Percentiles rank a stretch among this genome's conserved stretches.
Evolutionary conservation across 2,113 vertebrate genomes (phyloP).

Genomic region (Chaetodon trifascialis): DNA sequence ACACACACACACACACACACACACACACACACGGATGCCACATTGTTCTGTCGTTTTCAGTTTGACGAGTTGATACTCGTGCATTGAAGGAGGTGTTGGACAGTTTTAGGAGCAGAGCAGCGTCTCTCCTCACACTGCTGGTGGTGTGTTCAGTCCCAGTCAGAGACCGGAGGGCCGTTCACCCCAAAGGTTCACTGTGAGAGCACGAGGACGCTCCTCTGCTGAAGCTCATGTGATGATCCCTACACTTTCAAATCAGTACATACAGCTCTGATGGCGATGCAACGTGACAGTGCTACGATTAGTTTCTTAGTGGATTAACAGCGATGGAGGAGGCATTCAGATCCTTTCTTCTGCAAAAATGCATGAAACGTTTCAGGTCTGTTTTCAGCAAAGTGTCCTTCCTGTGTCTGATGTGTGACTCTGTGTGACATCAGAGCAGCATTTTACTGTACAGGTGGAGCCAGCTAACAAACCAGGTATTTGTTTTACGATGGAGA

Average conservation of each 20-base stretch:
- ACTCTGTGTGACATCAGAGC: too few relatives aligned
- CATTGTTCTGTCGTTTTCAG: background rate
- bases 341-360: too few relatives aligned
- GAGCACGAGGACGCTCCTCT: background rate
- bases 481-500: too few relatives aligned
- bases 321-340: too few relatives aligned
- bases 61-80: constrained; percentile 19
- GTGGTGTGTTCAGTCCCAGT: background rate
- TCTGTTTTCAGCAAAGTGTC: too few relatives aligned
- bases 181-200: constrained; percentile 46
- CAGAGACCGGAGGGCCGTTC: constrained; percentile 61
- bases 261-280: background rate
- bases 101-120: background rate
- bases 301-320: background rate
- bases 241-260: too few relatives aligned
- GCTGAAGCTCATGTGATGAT: background rate
- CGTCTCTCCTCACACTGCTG: background rate
- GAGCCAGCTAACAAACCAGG: too few relatives aligned
- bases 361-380: too few relatives aligned
- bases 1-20: constrained; percentile 4
- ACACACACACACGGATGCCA: background rate
- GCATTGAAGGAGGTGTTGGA: background rate
- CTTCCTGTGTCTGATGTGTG: too few relatives aligned
- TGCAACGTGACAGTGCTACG: background rate
- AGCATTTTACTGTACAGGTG: too few relatives aligned